Evolutionary conservation across 2,888 invertebrate genomes (phyloP).

Genomic region (Rhagophthalmus giganteus): DNA sequence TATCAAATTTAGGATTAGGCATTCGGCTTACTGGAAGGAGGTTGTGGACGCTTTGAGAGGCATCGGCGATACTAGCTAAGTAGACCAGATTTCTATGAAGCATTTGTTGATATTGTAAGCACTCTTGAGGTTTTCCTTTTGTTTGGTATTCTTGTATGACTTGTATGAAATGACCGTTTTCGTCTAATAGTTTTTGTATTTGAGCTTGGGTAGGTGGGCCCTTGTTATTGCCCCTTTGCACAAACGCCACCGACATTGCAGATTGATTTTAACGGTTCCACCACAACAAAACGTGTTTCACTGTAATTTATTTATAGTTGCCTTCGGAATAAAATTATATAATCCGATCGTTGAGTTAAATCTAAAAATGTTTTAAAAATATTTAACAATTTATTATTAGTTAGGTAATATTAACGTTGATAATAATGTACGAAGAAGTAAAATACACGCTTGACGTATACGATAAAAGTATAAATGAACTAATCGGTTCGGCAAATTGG

Average conservation of each 20-base stretch:
- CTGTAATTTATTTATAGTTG: too few relatives aligned
- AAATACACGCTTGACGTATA: too few relatives aligned
- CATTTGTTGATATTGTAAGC: constrained; percentile 91
- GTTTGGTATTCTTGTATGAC: constrained; percentile 96
- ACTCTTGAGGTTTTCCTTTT: constrained; percentile 92
- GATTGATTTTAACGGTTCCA: not conserved
- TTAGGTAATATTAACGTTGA: too few relatives aligned
- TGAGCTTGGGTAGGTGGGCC: constrained; percentile 80
- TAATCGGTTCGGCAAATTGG: too few relatives aligned
- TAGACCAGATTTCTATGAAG: constrained; percentile 95
- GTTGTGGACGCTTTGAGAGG: constrained; percentile 88
- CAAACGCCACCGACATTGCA: constrained; percentile 73
- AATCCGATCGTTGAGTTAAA: too few relatives aligned
- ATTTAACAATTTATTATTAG: too few relatives aligned
- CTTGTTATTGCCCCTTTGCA: constrained; percentile 70
- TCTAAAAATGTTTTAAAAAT: too few relatives aligned
- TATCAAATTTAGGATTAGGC: not conserved
- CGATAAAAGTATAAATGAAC: too few relatives aligned
- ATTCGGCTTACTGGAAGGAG: constrained; percentile 77
- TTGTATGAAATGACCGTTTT: constrained; percentile 95
- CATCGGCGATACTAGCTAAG: constrained; percentile 95
- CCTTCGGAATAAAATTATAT: too few relatives aligned
- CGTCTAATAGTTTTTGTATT: constrained; percentile 95
- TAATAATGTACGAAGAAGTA: too few relatives aligned
- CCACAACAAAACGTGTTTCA: too few relatives aligned